A percentile compares a stretch with the other conserved stretches of the same genome.
These are phyloP conservation scores for Pogonocherus hispidulus DNA, from an alignment of 2,888 invertebrate genomes.

Conservation along the genomic window DNA sequence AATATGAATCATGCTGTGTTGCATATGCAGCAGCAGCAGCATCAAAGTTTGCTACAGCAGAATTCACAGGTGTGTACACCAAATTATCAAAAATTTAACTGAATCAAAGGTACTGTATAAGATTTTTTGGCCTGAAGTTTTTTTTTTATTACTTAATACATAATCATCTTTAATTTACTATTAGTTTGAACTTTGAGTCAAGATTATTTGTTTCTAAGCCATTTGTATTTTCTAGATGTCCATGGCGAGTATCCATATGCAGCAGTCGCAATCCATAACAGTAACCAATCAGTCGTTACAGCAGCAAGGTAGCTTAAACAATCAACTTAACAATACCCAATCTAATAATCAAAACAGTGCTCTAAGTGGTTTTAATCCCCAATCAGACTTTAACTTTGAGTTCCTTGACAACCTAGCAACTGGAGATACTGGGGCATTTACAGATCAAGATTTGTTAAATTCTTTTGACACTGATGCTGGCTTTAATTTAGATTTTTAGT, in stretches of 20 bases:
- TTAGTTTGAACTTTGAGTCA: too few species aligned
- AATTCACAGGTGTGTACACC: slow-evolving; percentile 64
- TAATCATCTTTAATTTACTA: too few species aligned
- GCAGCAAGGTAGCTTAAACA: slow-evolving; percentile 49
- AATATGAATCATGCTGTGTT: slow-evolving; percentile 70
- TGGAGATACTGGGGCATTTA: slow-evolving; percentile 81
- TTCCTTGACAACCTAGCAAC: slow-evolving; percentile 87
- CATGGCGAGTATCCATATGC: slow-evolving; percentile 78
- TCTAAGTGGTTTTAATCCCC: slow-evolving; percentile 70
- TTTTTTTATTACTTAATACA: too few species aligned
- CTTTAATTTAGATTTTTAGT: slow-evolving; percentile 72
- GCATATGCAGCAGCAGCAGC: slow-evolving; percentile 71
- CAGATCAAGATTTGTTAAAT: slow-evolving; percentile 86
- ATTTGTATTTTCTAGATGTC: slow-evolving; percentile 71
- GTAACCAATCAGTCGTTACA: slow-evolving; percentile 66
- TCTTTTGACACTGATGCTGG: slow-evolving; percentile 83
- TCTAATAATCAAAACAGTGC: slow-evolving; percentile 55
- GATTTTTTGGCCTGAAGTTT: too few species aligned
- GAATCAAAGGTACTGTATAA: too few species aligned
- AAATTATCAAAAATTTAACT: too few species aligned
- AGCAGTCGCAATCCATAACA: slow-evolving; percentile 77
- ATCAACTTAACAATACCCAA: slow-evolving; percentile 39
- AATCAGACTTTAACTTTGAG: slow-evolving; percentile 84
- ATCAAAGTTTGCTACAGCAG: slow-evolving; percentile 69
- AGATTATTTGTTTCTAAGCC: too few species aligned